Conservation (phyloP, 2,888 invertebrate genomes). For the Seira musarum region DNA sequence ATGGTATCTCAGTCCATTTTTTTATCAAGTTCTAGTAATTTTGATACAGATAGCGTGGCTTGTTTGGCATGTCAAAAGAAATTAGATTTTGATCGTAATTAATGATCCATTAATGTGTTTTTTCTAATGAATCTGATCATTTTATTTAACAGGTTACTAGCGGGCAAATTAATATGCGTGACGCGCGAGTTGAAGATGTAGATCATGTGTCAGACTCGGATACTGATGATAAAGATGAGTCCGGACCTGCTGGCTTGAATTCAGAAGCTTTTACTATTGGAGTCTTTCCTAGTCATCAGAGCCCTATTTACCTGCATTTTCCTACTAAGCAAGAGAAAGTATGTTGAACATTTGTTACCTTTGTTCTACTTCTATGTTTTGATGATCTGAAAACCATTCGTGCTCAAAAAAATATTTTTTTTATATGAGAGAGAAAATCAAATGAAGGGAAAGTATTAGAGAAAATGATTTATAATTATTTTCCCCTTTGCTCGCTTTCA, state of each 20-base stretch:
- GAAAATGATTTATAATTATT: slow-evolving; percentile 47
- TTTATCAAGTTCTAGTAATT: not conserved
- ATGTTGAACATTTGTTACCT: slow-evolving; percentile 73
- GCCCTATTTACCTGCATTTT: slow-evolving; percentile 94
- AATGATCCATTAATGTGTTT: slow-evolving; percentile 48
- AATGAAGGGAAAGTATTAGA: slow-evolving; percentile 28
- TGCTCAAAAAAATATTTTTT: not conserved
- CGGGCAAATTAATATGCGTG: slow-evolving; percentile 96
- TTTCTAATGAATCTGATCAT: slow-evolving; percentile 11
- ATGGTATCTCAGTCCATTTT: no score
- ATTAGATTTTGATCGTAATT: slow-evolving; percentile 47
- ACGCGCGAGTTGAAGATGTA: slow-evolving; percentile 95
- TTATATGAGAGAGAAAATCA: slow-evolving; percentile 12
- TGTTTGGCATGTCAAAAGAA: slow-evolving; percentile 51
- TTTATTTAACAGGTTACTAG: slow-evolving; percentile 82
- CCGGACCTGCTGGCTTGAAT: slow-evolving; percentile 75
- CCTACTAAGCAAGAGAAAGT: slow-evolving; percentile 95
- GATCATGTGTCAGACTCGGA: slow-evolving; percentile 94
- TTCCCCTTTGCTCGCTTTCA: slow-evolving; percentile 47
- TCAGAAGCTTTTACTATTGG: slow-evolving; percentile 85
- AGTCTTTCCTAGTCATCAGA: slow-evolving; percentile 93
- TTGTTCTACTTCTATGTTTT: not conserved
- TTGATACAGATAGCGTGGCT: no score
- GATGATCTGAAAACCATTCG: not conserved
- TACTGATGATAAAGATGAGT: slow-evolving; percentile 88